Evolutionary conservation across 2,888 invertebrate genomes (phyloP).

Genomic region (Ceriagrion tenellum): DNA sequence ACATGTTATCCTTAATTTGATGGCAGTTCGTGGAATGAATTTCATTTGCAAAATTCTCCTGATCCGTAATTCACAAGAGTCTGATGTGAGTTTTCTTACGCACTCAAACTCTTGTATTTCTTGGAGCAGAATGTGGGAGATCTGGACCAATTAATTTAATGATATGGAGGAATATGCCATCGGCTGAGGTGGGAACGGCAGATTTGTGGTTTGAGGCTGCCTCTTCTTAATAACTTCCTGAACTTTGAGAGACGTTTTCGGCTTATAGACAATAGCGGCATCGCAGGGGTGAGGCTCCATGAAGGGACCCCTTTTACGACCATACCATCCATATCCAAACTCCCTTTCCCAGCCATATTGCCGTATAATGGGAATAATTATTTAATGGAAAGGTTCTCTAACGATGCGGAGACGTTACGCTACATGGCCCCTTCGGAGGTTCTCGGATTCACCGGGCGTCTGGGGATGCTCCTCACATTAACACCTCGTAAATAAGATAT

Average conservation of each 20-base stretch:
- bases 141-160: background rate
- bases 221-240: background rate
- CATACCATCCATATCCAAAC: background rate
- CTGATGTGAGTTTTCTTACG: no score
- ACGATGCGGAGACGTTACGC: background rate
- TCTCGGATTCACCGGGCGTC: background rate
- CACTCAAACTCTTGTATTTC: no score
- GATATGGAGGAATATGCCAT: background rate
- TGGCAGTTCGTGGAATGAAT: no score
- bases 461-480: no score
- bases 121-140: background rate
- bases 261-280: no score
- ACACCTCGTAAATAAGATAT: no score
- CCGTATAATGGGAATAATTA: background rate
- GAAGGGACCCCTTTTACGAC: background rate
- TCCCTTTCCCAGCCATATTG: background rate
- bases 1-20: no score
- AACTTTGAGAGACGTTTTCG: no score
- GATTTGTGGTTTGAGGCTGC: background rate
- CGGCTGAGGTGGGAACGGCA: background rate
- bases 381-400: background rate
- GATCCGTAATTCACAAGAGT: no score
- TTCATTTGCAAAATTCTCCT: no score
- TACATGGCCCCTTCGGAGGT: background rate
- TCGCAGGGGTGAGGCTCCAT: no score